Base-by-base conservation (phyloP, 1,140 invertebrate species). In the Bathynomus jamesi region DNA sequence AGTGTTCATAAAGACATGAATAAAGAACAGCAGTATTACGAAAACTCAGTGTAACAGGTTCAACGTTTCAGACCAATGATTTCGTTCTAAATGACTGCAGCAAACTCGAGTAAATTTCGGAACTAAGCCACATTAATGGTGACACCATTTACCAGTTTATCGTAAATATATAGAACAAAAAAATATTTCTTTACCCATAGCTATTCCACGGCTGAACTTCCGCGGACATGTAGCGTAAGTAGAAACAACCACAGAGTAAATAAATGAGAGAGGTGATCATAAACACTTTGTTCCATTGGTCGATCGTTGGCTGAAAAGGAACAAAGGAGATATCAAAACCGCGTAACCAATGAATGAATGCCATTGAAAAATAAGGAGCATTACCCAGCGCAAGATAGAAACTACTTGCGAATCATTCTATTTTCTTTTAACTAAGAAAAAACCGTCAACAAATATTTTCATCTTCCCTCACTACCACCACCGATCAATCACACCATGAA, bases 171-270 rank as follows among this genome's bases (percentile, higher is more conserved):
- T 46, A 4, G 4, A 29, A 4, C 31, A 31, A 46, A 46, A 46
- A 3, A 28, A 31, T 46, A 4, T 46, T 46, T 3, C 31, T 46
- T 46, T 46, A 46, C 10, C 5, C 8, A 24, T 30, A 40, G 4
- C 66, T 31, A 53, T 67, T 67, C 66, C 66, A 67, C 5, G 31
- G 31, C 31, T 67, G 66, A 25, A 67, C 31, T 46, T 46, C 27
- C 5, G 53, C 28, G 31, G 66, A 67, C 29, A 67, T 53, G 13
- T 32, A 67, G 5, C 7, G 4, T 8, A 53, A 32, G 31, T 67
- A 31, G 4, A 67, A 32, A 21, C 28, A 31, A 13, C 31, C 66
- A 27, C 28, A 27, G 31, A 40, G 3, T 25, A 25, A 32, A 32
- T 67, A 67, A 27, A 67, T 32, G 4, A 46, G 1, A 27, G 53